Evolutionary conservation across 2,797 vertebrate species (phyloP).

Genomic region (Mormyrops boulengeri): DNA sequence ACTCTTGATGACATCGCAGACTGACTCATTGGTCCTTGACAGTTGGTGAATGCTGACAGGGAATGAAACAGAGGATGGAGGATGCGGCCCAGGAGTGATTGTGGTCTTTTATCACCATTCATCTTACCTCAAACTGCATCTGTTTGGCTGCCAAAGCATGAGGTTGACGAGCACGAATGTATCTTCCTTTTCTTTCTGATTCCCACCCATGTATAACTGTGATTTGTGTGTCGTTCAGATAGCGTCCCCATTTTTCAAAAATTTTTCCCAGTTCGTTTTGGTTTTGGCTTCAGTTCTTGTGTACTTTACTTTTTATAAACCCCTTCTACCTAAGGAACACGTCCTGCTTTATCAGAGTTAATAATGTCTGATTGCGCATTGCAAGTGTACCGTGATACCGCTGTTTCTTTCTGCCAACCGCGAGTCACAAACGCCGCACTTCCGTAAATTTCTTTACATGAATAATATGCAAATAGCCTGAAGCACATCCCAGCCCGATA

Average conservation of each 20-base stretch:
- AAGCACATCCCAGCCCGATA: neutral
- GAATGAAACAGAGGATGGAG: neutral
- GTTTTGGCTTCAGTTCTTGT: neutral
- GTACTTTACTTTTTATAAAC: neutral
- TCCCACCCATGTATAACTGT: neutral
- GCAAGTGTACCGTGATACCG: neutral
- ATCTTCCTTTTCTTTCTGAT: neutral
- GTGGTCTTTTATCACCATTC: neutral
- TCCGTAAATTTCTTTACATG: conserved; percentile 5
- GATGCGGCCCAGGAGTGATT: neutral
- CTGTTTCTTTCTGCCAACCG: neutral
- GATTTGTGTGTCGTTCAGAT: neutral
- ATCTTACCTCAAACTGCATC: neutral
- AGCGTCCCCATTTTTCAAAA: neutral
- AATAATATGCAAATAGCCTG: neutral
- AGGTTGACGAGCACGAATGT: neutral
- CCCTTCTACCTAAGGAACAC: neutral
- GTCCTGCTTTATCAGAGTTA: neutral
- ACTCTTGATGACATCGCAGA: neutral
- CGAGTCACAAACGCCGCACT: neutral
- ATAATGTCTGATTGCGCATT: neutral
- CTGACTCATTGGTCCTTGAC: conserved; percentile 9
- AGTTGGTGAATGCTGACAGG: neutral
- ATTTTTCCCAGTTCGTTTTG: neutral
- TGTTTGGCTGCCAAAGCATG: neutral